These are phyloP conservation scores for Lepidostoma basale DNA, from an alignment of 1,140 invertebrate genomes.

Conservation along the genomic window DNA sequence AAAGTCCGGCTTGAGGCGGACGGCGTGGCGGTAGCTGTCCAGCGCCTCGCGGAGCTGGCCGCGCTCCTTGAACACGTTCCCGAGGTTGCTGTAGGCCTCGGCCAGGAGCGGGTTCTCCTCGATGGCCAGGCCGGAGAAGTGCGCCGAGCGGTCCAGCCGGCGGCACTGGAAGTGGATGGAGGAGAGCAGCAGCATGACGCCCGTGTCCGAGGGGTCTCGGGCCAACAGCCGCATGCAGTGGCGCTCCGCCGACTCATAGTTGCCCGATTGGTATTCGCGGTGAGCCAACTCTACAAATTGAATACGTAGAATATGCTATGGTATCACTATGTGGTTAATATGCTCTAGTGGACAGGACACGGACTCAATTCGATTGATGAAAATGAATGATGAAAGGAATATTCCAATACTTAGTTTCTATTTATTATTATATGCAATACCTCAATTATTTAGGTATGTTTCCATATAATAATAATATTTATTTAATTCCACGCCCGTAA, in stretches of 20 bases:
- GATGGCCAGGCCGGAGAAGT: conserved; percentile 94
- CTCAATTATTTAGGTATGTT: too few relatives aligned
- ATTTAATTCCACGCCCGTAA: too few relatives aligned
- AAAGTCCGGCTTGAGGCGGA: conserved; percentile 98
- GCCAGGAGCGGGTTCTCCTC: conserved; percentile 97
- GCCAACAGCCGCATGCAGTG: conserved; percentile 99
- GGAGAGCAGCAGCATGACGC: conserved; percentile 91
- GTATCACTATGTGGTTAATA: too few relatives aligned
- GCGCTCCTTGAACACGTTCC: conserved; percentile 97
- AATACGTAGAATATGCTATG: too few relatives aligned
- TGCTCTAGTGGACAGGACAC: too few relatives aligned
- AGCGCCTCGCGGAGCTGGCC: conserved; percentile 95
- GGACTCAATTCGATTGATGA: too few relatives aligned
- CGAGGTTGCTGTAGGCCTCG: conserved; percentile 98
- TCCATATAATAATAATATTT: too few relatives aligned
- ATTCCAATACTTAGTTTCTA: too few relatives aligned
- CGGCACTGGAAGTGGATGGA: conserved; percentile 99
- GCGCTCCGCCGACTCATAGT: conserved; percentile 97
- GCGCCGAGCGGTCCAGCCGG: conserved; percentile 94
- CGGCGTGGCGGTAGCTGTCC: conserved; percentile 96
- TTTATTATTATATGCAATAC: too few relatives aligned
- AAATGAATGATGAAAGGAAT: too few relatives aligned
- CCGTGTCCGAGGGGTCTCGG: conserved; percentile 96
- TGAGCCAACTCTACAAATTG: conserved; percentile 98
- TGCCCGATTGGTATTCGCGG: conserved; percentile 96